A percentile compares a stretch with the other conserved stretches of the same genome.
phyloP scores from a whole-genome alignment of 53 echinoderm and acorn worm genomes.

The Holothuria leucospilota region DNA sequence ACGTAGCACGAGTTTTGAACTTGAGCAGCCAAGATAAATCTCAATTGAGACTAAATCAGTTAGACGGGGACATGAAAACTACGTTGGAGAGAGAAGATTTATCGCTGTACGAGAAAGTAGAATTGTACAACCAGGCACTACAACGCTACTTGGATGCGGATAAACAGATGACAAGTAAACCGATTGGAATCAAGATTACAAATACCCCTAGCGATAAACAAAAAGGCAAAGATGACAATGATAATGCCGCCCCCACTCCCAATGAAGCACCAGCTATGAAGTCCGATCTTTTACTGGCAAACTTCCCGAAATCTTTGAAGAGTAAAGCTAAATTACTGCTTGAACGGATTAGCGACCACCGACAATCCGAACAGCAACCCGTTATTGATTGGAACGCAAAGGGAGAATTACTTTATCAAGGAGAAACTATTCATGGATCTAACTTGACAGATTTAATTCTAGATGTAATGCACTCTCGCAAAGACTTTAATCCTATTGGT shows the following conservation, averaged over 20 bases:
- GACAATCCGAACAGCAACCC: neutral
- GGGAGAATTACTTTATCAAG: neutral
- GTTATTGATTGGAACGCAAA: neutral
- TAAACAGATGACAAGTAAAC: neutral
- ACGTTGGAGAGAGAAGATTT: no score
- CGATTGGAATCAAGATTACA: no score
- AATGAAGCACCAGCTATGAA: neutral
- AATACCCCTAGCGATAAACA: no score
- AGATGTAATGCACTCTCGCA: neutral
- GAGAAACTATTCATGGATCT: neutral
- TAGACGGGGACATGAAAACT: no score
- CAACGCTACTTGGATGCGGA: no score
- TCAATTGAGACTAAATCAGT: no score
- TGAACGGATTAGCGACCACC: neutral
- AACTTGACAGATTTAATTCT: neutral
- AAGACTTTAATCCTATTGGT: slow-evolving; percentile 8
- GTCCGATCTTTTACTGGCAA: neutral
- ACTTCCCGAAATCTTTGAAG: neutral
- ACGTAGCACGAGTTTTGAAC: no score
- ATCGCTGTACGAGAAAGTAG: no score
- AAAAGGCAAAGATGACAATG: no score
- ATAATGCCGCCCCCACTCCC: no score
- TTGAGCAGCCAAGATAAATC: no score
- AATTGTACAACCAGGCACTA: no score
- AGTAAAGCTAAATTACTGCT: slow-evolving; percentile 1